Percentiles rank a stretch among this genome's conserved stretches.
phyloP scores from a whole-genome alignment of 2,888 invertebrate genomes.

The Agrypnus murinus region DNA sequence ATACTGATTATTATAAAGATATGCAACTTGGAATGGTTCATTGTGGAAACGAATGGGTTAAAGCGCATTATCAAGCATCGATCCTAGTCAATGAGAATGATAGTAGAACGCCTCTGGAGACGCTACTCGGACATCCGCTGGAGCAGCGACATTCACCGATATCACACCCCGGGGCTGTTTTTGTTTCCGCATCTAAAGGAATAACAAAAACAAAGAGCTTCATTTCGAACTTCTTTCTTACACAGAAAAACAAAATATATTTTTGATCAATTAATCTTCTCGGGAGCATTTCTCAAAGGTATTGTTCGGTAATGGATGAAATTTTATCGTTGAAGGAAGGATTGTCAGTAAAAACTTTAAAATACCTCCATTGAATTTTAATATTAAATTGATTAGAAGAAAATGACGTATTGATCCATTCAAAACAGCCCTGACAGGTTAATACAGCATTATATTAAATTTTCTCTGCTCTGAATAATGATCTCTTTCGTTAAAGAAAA shows the following conservation, averaged over 20 bases:
- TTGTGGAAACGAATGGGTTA: conserved; percentile 38
- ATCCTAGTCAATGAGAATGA: conserved; percentile 47
- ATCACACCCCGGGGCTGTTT: conserved; percentile 59
- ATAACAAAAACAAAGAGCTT: conserved; percentile 58
- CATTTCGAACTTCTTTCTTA: conserved; percentile 51
- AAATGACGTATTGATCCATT: conserved; percentile 57
- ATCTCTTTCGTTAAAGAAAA: conserved; percentile 54
- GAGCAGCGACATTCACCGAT: conserved; percentile 52
- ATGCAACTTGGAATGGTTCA: conserved; percentile 17
- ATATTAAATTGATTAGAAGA: conserved; percentile 53
- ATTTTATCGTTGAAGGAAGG: conserved; percentile 51
- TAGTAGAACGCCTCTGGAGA: conserved; percentile 49
- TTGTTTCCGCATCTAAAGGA: conserved; percentile 54
- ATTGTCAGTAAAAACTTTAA: conserved; percentile 45
- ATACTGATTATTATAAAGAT: conserved; percentile 24
- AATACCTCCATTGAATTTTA: conserved; percentile 56
- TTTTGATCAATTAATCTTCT: conserved; percentile 60
- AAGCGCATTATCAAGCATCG: conserved; percentile 49
- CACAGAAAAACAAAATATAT: conserved; percentile 58
- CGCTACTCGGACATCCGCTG: conserved; percentile 48
- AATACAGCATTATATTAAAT: conserved; percentile 61
- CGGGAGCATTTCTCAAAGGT: conserved; percentile 53
- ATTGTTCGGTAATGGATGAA: conserved; percentile 57
- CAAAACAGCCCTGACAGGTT: conserved; percentile 51
- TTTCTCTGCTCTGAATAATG: conserved; percentile 61